Base-by-base conservation (phyloP, 2,888 invertebrate genomes). In the Machimus atricapillus region DNA sequence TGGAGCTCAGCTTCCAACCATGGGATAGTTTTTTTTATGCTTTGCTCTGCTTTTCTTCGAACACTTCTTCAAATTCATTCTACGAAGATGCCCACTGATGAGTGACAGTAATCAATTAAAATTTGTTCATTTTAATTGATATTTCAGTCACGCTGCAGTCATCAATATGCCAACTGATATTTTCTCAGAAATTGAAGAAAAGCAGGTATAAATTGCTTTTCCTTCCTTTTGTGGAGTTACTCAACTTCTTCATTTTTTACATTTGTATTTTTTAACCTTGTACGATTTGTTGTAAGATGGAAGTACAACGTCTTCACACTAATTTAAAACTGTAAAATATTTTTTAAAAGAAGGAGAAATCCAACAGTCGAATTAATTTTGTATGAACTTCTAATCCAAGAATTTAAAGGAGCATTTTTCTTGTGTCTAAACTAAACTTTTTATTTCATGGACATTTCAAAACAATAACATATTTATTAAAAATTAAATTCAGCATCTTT, bases 51-150 rank as follows among this genome's bases (percentile, higher is more conserved):
- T 82, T 82, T 82, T 82, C 23, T 82, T 58, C 27, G n/a, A 82
- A 19, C 37, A 27, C 52, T 19, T 82, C 82, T 58, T 82, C n/a
- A n/a, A 58, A 56, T n/a, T 66, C 19, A 66, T 66, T 58, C 66
- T 34, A 9, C 12, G 27, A 66, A 82, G 52, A 52, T 79, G 79
- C 31, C 27, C 37, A n/a, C 46, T 58, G 82, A 58, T 37, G n/a
- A n/a, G 34, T 82, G 19, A 34, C 66, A 82, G 46, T 79, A 27
- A 82, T 82, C 82, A 82, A 82, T 82, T 82, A 56, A 82, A 34
- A 58, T 82, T 82, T 12, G 7, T 46, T 79, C 52, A 46, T 23
- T 19, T 12, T 23, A 19, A 78, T 78, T 78, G 0, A 27, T 23
- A 43, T 77, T 77, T 40, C 37, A 40, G 16, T 77, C 52, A 52